These are phyloP conservation scores for Melanargia galathea DNA, from an alignment of 2,888 invertebrate species.

Conservation along the genomic window DNA sequence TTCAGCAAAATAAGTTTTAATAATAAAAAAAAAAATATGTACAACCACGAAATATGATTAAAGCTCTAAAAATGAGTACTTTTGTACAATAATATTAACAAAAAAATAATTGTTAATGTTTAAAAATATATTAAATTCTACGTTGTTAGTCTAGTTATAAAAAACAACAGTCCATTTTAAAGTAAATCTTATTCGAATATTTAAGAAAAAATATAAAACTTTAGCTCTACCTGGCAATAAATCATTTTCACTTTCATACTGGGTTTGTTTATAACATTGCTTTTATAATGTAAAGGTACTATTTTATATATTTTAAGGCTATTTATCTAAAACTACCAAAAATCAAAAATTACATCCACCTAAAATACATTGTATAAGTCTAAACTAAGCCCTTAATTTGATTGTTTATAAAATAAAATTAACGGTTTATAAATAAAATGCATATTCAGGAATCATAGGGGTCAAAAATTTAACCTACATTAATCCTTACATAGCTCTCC, in stretches of 20 bases:
- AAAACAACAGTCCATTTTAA: conserved; percentile 25
- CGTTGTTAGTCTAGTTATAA: conserved; percentile 22
- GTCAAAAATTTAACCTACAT: background rate
- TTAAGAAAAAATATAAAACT: conserved; percentile 18
- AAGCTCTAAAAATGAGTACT: conserved; percentile 77
- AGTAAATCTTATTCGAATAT: conserved; percentile 9
- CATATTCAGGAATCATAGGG: conserved; percentile 53
- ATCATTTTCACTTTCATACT: conserved; percentile 10
- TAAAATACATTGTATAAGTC: background rate
- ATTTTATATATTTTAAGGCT: background rate
- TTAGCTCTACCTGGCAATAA: conserved; percentile 25
- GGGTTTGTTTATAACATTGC: conserved; percentile 4
- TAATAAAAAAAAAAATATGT: conserved; percentile 75
- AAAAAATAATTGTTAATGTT: conserved; percentile 22
- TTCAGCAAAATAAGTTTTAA: conserved; percentile 77
- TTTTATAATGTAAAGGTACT: background rate
- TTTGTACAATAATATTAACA: conserved; percentile 62
- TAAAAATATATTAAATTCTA: conserved; percentile 18
- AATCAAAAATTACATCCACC: background rate
- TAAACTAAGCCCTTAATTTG: background rate
- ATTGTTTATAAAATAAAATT: conserved; percentile 36
- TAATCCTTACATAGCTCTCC: background rate
- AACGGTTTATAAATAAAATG: conserved; percentile 58
- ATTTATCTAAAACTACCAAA: background rate
- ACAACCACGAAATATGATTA: conserved; percentile 79